Conservation (phyloP, 2,888 invertebrate genomes). For the Clistopyga incitator region DNA sequence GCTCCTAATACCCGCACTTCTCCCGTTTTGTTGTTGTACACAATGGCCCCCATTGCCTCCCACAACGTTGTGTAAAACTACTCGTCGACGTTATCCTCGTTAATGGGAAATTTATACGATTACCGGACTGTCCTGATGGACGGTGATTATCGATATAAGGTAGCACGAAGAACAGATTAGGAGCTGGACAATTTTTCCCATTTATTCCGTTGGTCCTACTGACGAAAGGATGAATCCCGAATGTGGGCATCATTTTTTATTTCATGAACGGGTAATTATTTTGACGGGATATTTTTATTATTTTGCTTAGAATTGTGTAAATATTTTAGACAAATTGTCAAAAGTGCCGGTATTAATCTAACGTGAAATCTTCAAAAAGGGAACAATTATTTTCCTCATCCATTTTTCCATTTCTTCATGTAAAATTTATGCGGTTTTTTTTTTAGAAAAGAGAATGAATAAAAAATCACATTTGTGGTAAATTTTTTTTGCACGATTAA, state of each 20-base stretch:
- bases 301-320: too few relatives aligned
- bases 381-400: too few relatives aligned
- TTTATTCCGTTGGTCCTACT: background rate
- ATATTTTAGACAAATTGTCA: too few relatives aligned
- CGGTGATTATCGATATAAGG: constrained; percentile 1
- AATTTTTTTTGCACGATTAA: too few relatives aligned
- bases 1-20: constrained; percentile 9
- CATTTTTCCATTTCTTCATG: too few relatives aligned
- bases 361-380: too few relatives aligned
- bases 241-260: background rate
- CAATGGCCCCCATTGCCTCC: background rate
- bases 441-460: too few relatives aligned
- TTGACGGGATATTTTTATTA: too few relatives aligned
- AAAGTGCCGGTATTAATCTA: too few relatives aligned
- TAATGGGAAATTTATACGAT: constrained; percentile 9
- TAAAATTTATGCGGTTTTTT: too few relatives aligned
- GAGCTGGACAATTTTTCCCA: background rate
- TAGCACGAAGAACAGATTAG: background rate
- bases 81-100: background rate
- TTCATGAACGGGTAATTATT: too few relatives aligned
- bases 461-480: too few relatives aligned
- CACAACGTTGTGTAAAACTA: background rate
- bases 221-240: background rate
- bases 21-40: background rate
- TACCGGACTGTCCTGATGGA: background rate